Conservation (phyloP, 2,113 vertebrate species). For the Bothrops jararaca region DNA sequence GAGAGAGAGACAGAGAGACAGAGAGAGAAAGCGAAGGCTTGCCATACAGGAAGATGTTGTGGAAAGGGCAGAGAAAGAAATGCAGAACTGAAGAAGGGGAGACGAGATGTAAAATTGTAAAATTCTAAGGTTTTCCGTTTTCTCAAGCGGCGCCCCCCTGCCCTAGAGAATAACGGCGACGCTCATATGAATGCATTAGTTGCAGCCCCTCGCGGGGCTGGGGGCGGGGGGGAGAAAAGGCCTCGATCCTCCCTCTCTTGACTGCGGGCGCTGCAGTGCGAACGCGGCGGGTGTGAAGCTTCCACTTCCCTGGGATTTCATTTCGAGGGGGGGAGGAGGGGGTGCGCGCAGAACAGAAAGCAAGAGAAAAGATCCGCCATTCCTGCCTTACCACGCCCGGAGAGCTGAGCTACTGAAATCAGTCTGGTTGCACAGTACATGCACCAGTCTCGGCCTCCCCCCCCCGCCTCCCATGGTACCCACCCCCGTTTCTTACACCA, state of each 20-base stretch:
- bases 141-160: neutral
- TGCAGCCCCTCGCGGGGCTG: slow-evolving; percentile 10
- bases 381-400: slow-evolving; percentile 71
- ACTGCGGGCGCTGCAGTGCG: neutral
- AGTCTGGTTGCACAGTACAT: neutral
- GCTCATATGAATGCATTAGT: neutral
- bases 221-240: neutral
- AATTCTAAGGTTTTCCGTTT: neutral
- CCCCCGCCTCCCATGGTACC: neutral
- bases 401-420: slow-evolving; percentile 46
- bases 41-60: neutral
- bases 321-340: neutral
- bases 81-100: too few relatives aligned
- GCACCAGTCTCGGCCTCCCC: neutral
- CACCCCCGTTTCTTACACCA: neutral
- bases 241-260: neutral
- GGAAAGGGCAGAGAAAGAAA: neutral
- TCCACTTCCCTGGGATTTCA: slow-evolving; percentile 17
- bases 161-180: neutral
- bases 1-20: neutral
- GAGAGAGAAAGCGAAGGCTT: neutral
- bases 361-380: slow-evolving; percentile 68
- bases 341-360: slow-evolving; percentile 16
- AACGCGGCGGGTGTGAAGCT: neutral
- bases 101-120: neutral